Percentiles rank a stretch among this genome's conserved stretches.
Evolutionary conservation across 2,113 vertebrate genomes (phyloP).

Genomic region (Mesembrinibis cayennensis): DNA sequence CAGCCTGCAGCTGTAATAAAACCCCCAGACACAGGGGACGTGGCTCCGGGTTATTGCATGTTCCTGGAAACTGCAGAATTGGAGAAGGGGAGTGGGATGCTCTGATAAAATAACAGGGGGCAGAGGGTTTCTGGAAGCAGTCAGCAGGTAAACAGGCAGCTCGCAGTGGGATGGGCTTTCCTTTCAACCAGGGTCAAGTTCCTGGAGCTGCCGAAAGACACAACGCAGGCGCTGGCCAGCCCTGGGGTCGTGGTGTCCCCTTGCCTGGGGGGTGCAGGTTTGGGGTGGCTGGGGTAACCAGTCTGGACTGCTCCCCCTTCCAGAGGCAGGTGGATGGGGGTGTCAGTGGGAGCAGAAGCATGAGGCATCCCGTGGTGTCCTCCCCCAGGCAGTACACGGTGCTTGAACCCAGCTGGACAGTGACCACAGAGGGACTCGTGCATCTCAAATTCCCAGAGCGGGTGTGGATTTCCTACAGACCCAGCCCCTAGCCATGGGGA

Average conservation of each 20-base stretch:
- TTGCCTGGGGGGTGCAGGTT: rapidly evolving
- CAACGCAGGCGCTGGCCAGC: not conserved
- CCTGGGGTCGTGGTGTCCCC: not conserved
- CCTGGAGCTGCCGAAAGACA: constrained; percentile 35
- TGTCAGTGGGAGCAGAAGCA: rapidly evolving
- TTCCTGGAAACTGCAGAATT: constrained; percentile 14
- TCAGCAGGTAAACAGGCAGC: constrained; percentile 50
- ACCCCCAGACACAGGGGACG: constrained; percentile 27
- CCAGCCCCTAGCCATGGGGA: not conserved
- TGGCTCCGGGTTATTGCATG: constrained; percentile 1
- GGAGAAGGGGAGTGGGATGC: not conserved
- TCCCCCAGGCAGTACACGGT: rapidly evolving
- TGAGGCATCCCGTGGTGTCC: rapidly evolving
- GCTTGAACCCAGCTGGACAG: not conserved
- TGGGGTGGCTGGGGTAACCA: not conserved
- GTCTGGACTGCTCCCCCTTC: not conserved
- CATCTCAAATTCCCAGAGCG: not conserved
- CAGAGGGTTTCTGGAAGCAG: constrained; percentile 48
- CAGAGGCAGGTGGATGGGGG: not conserved
- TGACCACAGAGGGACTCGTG: not conserved
- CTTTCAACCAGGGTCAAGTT: constrained; percentile 43
- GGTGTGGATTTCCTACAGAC: not conserved
- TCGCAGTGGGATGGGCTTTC: not conserved
- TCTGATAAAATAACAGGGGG: constrained; percentile 22
- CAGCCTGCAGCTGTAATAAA: constrained; percentile 20